phyloP scores from a whole-genome alignment of 1,140 invertebrate genomes.

The Leptonema lineaticorne region DNA sequence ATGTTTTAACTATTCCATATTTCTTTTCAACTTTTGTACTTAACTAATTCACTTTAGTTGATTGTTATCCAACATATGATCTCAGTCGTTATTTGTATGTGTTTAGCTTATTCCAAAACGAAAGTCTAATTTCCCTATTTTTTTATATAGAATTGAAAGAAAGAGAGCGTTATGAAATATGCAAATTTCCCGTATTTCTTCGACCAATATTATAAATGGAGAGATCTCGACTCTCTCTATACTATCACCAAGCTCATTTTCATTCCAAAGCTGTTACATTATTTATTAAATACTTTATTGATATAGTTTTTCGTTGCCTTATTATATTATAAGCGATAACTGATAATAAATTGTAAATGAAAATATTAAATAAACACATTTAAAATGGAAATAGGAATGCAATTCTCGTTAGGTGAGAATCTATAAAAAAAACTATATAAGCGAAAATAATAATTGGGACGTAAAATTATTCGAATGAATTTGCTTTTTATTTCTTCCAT shows the following conservation, averaged over 20 bases:
- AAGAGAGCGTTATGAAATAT: too few relatives aligned
- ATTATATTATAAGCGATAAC: conserved; percentile 40
- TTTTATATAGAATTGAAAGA: too few relatives aligned
- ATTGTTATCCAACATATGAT: not conserved
- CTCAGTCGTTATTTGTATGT: too few relatives aligned
- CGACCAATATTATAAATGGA: not conserved
- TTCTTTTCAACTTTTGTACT: too few relatives aligned
- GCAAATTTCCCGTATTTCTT: conserved; percentile 17
- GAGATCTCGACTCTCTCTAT: not conserved
- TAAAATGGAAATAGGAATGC: conserved; percentile 27
- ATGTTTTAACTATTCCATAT: too few relatives aligned
- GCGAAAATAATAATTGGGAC: too few relatives aligned
- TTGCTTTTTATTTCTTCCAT: conserved; percentile 26
- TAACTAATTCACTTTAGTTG: too few relatives aligned
- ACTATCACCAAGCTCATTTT: conserved; percentile 38
- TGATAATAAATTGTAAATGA: conserved; percentile 37
- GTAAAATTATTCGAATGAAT: conserved; percentile 24
- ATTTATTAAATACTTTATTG: conserved; percentile 40
- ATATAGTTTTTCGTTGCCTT: conserved; percentile 42
- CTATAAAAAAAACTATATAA: too few relatives aligned
- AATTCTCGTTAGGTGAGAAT: conserved; percentile 31
- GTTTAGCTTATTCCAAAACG: too few relatives aligned
- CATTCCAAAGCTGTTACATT: conserved; percentile 41
- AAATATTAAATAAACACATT: conserved; percentile 23
- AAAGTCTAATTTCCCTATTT: too few relatives aligned